phyloP scores from a whole-genome alignment of 2,113 vertebrate species.

The mouse (Mus musculus) region DNA sequence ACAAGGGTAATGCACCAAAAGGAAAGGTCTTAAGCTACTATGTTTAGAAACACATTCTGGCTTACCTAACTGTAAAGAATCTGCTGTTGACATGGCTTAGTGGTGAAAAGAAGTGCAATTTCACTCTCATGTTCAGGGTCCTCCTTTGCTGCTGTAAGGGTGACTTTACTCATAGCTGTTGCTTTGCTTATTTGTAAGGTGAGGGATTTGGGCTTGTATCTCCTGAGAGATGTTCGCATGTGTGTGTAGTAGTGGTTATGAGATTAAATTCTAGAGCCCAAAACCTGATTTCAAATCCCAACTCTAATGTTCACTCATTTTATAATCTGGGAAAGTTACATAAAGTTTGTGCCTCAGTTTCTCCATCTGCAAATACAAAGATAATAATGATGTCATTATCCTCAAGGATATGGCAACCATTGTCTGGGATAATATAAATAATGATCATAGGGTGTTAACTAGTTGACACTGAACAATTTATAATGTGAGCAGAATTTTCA shows the following conservation, averaged over 20 bases:
- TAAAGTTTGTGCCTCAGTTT: neutral
- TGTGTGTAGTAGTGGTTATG: neutral
- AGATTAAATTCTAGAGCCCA: neutral
- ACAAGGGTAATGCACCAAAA: conserved; percentile 29
- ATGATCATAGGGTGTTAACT: neutral
- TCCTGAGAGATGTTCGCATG: conserved; percentile 10
- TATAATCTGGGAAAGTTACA: neutral
- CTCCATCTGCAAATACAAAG: conserved; percentile 5
- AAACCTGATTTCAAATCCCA: conserved; percentile 9
- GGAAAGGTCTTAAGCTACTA: conserved; percentile 51
- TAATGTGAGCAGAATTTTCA: neutral
- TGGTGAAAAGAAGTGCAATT: neutral
- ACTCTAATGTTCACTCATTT: neutral
- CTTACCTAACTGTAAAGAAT: neutral
- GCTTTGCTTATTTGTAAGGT: conserved; percentile 7
- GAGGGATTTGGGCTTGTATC: neutral
- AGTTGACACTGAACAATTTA: neutral
- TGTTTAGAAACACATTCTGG: conserved; percentile 55
- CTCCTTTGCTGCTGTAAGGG: neutral
- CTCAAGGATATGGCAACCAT: neutral
- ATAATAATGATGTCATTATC: neutral
- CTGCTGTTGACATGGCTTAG: neutral
- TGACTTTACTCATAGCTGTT: neutral
- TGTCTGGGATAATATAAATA: neutral
- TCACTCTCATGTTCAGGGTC: neutral